Conservation (phyloP, 2,888 invertebrate species). For the Drosophila affinis region DNA sequence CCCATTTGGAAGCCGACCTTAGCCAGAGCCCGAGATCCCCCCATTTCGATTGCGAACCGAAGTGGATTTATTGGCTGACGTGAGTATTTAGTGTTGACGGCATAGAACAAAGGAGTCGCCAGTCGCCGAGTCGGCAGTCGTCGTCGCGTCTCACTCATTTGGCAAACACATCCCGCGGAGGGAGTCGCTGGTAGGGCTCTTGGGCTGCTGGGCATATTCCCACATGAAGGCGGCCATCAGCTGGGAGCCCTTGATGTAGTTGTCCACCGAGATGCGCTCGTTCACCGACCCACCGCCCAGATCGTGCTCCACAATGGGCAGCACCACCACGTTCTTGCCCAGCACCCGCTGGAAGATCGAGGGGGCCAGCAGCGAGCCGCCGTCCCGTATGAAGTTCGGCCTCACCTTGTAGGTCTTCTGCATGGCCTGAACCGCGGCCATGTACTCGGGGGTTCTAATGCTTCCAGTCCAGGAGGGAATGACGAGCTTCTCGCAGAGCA, state of each 20-base stretch:
- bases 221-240: conserved; percentile 52
- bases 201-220: conserved; percentile 38
- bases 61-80: conserved; percentile 83
- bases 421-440: conserved; percentile 45
- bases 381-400: conserved; percentile 48
- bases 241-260: conserved; percentile 50
- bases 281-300: conserved; percentile 51
- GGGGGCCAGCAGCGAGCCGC: conserved; percentile 46
- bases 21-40: conserved; percentile 46
- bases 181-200: not conserved
- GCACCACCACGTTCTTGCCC: conserved; percentile 47
- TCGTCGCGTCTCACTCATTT: conserved; percentile 24
- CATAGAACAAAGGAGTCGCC: conserved; percentile 77
- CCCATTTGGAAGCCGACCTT: conserved; percentile 55
- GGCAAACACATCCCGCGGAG: conserved; percentile 16
- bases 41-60: conserved; percentile 68
- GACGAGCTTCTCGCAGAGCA: conserved; percentile 39
- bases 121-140: conserved; percentile 23
- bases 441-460: too few species aligned
- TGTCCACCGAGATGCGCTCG: conserved; percentile 44
- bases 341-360: conserved; percentile 41
- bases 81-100: conserved; percentile 83
- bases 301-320: conserved; percentile 52
- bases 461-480: conserved; percentile 47
- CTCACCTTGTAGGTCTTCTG: conserved; percentile 30